A percentile compares a stretch with the other conserved stretches of the same genome.
These are phyloP conservation scores for Rhinatrema bivittatum DNA, from an alignment of 2,797 vertebrate species.

Conservation along the genomic window DNA sequence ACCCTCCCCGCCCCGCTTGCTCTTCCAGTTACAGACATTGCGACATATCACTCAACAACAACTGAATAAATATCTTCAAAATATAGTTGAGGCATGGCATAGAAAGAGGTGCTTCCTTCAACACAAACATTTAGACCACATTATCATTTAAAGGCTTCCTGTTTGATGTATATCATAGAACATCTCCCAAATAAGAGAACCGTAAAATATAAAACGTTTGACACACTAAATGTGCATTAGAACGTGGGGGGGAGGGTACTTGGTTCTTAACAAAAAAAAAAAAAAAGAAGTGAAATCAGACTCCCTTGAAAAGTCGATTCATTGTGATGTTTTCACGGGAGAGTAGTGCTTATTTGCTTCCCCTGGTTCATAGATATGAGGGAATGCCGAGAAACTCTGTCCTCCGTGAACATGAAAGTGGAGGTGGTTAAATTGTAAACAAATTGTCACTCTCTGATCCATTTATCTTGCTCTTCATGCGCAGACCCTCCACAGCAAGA, in stretches of 20 bases:
- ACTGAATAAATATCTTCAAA: conserved; percentile 15
- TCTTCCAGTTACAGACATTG: too few species aligned
- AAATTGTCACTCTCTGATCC: too few species aligned
- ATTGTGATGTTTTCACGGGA: conserved; percentile 25
- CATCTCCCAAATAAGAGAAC: conserved; percentile 9
- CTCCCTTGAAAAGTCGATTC: conserved; percentile 24
- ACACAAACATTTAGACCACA: not conserved
- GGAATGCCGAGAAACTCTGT: conserved; percentile 7
- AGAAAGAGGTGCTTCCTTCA: not conserved
- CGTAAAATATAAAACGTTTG: not conserved
- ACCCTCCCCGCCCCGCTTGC: too few species aligned
- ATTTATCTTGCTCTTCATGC: too few species aligned
- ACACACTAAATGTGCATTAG: not conserved
- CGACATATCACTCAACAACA: too few species aligned
- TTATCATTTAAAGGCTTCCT: conserved; percentile 3
- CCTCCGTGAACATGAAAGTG: too few species aligned
- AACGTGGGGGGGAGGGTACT: conserved; percentile 10
- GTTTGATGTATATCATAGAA: conserved; percentile 7
- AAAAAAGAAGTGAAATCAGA: too few species aligned
- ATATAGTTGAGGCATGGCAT: not conserved
- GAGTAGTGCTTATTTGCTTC: conserved; percentile 25
- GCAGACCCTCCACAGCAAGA: too few species aligned
- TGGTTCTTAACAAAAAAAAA: too few species aligned
- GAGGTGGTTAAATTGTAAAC: too few species aligned
- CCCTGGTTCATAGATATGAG: conserved; percentile 5